Evolutionary conservation across 2,797 vertebrate species (phyloP), one percentile per base, ranked within the genome.

Genomic region (Spea hammondii): DNA sequence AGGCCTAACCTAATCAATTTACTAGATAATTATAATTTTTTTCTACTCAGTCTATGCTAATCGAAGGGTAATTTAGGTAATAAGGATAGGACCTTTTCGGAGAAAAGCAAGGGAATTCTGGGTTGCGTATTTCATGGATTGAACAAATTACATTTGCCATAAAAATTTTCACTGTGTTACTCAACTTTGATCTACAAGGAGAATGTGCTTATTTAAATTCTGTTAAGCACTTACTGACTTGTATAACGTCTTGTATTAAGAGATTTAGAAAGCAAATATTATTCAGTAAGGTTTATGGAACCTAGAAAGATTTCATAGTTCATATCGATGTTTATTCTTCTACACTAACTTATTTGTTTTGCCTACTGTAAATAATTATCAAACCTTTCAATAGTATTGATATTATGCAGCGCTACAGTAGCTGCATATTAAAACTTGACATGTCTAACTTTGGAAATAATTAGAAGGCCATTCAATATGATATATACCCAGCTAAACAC

Each of bases 1-100:
- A 72, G 51, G 68, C 46, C 68, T 76, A 46, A 53, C 73, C 60
- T 76, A 71, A 80, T 80, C 73, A 80, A 72, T 67, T 59, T 59
- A 53, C 51, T 70, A 72, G 47, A 47, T 80, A 80, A 76, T 80
- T 72, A 80, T 76, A 74, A 74, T 64, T 9, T 71, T 47, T 68
- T 65, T 76, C 66, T 13, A 72, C 14, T 59, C 60, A 9, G 60
- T 55, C 51, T 45, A 65, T 72, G 54, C 69, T 71, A 59, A 71
- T 49, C 66, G 13, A 72, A 72, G 62, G 51, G 69, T 72, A 49
- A 47, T 80, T 67, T 54, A 66, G 69, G 54, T 55, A 79, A 66
- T 46, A 72, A 60, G 11, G 5, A 70, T 48, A 49, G 66, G 17
- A 80, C 17, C 77, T 79, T 74, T 55, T 59, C 11, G 51, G 59